These are phyloP conservation scores for Ciconia boyciana DNA, from an alignment of 2,113 vertebrate species.

Conservation along the genomic window DNA sequence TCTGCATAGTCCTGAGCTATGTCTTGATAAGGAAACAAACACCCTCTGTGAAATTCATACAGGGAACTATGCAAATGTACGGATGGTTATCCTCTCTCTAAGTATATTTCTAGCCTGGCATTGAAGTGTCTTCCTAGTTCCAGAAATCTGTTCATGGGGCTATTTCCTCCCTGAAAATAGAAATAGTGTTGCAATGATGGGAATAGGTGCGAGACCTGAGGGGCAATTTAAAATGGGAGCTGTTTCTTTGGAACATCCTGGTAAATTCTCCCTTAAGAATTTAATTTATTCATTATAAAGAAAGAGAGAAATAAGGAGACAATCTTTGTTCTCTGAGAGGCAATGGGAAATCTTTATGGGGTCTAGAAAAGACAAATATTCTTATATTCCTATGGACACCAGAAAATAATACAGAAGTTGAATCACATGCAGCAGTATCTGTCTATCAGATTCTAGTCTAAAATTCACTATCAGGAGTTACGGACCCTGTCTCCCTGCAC, in stretches of 20 bases:
- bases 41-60: neutral
- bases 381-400: neutral
- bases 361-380: neutral
- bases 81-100: neutral
- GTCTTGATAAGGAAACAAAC: neutral
- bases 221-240: fast-evolving
- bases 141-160: neutral
- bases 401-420: neutral
- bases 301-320: neutral
- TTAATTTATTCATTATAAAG: neutral
- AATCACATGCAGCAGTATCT: fast-evolving
- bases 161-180: neutral
- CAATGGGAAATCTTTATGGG: neutral
- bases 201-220: neutral
- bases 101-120: neutral
- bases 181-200: neutral
- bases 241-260: neutral
- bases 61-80: neutral
- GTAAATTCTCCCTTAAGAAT: neutral
- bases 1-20: neutral
- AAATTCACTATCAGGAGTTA: neutral
- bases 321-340: neutral
- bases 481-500: neutral
- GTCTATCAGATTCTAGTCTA: neutral
- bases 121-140: neutral